These are phyloP conservation scores for Fulica atra DNA, from an alignment of 2,113 vertebrate genomes.

Conservation along the genomic window DNA sequence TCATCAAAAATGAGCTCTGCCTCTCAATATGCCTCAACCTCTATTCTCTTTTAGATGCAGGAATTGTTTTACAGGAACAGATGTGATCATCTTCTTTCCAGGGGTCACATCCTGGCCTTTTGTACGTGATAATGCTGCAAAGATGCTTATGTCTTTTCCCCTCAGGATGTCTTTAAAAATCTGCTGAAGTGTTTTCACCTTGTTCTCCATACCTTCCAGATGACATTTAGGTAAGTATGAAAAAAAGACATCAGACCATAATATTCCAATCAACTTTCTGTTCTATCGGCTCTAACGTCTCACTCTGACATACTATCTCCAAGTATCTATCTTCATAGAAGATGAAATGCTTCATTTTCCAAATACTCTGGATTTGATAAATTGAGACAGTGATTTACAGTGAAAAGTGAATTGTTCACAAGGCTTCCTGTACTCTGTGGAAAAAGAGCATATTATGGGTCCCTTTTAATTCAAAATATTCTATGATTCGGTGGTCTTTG, in stretches of 20 bases:
- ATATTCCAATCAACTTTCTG: neutral
- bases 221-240: constrained; percentile 13
- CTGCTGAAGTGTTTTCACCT: neutral
- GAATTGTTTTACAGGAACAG: neutral
- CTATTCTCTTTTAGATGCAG: neutral
- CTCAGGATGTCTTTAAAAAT: neutral
- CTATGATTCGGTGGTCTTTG: neutral
- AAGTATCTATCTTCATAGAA: neutral
- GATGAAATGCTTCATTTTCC: neutral
- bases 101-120: neutral
- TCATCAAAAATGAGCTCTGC: neutral
- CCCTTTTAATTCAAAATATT: too few species aligned
- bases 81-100: neutral
- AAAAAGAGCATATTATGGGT: neutral
- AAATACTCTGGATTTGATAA: neutral
- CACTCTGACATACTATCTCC: neutral
- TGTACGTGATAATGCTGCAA: neutral
- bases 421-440: neutral
- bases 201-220: neutral
- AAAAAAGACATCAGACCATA: neutral
- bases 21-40: neutral
- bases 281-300: neutral
- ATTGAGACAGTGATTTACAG: neutral
- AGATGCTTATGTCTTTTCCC: neutral
- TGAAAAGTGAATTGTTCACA: neutral